Conservation (phyloP, 2,797 vertebrate genomes). For the Oryzias sinensis region DNA sequence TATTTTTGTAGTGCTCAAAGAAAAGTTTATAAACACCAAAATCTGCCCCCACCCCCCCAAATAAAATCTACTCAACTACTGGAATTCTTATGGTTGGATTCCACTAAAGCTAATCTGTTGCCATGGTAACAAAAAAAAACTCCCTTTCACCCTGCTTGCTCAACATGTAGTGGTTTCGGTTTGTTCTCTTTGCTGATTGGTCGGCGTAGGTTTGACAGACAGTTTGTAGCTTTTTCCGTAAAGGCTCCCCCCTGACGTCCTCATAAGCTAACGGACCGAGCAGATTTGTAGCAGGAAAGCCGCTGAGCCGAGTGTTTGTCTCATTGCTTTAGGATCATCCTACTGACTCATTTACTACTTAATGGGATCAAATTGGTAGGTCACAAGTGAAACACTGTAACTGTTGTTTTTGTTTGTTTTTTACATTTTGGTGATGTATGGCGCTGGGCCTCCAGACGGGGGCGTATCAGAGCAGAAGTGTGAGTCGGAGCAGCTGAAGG, state of each 20-base stretch:
- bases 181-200: not conserved
- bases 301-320: not conserved
- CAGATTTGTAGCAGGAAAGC: not conserved
- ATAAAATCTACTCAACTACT: too few species aligned
- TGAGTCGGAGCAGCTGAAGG: constrained; percentile 33
- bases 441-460: too few species aligned
- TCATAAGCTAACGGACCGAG: constrained; percentile 11
- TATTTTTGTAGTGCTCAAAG: too few species aligned
- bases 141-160: too few species aligned
- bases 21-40: too few species aligned
- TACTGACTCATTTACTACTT: not conserved
- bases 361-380: constrained; percentile 10
- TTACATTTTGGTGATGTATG: too few species aligned
- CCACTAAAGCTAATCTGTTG: too few species aligned
- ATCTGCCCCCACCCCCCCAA: too few species aligned
- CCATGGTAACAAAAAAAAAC: too few species aligned
- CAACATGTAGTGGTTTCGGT: too few species aligned
- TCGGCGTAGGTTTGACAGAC: not conserved
- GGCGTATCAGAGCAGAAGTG: not conserved
- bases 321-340: not conserved
- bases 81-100: too few species aligned
- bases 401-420: not conserved
- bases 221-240: not conserved
- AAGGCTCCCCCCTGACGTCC: too few species aligned
- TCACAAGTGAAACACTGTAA: not conserved